Percentiles rank a stretch among this genome's conserved stretches.
Evolutionary conservation across 2,113 vertebrate species (phyloP).

Genomic region (Myodes glareolus): DNA sequence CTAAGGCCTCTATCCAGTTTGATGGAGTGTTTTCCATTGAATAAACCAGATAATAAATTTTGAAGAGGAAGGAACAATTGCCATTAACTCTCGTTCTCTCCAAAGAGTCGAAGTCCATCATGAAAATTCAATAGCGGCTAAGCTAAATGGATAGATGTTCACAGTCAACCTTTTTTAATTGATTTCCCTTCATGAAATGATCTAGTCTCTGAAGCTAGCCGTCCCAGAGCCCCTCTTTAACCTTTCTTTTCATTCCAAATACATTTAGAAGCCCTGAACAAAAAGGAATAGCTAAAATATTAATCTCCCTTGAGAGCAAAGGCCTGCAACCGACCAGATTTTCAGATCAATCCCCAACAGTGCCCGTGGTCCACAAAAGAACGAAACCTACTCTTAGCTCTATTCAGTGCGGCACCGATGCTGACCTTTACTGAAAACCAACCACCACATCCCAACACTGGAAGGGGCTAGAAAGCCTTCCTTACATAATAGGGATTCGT

Average conservation of each 20-base stretch:
- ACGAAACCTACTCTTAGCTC: constrained; percentile 89
- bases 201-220: constrained; percentile 93
- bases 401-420: constrained; percentile 87
- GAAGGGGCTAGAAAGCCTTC: constrained; percentile 85
- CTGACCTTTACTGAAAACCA: constrained; percentile 91
- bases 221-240: constrained; percentile 93
- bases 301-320: constrained; percentile 92
- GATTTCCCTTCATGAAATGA: constrained; percentile 99
- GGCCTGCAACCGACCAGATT: constrained; percentile 89
- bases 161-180: constrained; percentile 98
- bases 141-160: constrained; percentile 99
- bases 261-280: constrained; percentile 91
- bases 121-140: constrained; percentile 99
- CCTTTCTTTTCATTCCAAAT: constrained; percentile 93
- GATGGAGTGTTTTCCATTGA: constrained; percentile 99
- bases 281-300: constrained; percentile 92
- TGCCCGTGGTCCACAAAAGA: constrained; percentile 89
- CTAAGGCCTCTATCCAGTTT: constrained; percentile 96
- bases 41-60: constrained; percentile 99
- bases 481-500: constrained; percentile 94
- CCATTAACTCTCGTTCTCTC: constrained; percentile 98
- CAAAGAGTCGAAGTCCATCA: constrained; percentile 98
- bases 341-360: constrained; percentile 92
- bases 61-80: constrained; percentile 97
- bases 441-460: constrained; percentile 87